phyloP scores from a whole-genome alignment of 2,888 invertebrate genomes.

The Amphipoea lucens region DNA sequence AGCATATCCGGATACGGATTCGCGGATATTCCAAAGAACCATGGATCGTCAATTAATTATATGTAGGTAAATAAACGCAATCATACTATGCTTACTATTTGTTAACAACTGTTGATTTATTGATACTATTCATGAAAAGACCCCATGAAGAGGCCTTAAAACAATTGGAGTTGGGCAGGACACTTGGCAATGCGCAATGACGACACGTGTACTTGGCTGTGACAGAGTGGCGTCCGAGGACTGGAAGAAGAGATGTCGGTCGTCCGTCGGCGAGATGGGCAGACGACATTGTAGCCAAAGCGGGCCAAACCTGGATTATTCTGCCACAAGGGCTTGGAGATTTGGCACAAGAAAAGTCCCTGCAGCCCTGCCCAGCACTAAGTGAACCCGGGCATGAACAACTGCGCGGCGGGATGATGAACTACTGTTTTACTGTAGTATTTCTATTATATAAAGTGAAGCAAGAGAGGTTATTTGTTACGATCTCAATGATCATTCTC shows the following conservation, averaged over 20 bases:
- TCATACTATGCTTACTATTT: slow-evolving; percentile 10
- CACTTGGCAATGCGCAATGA: background rate
- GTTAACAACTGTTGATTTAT: slow-evolving; percentile 9
- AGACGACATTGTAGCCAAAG: background rate
- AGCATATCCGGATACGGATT: slow-evolving; percentile 45
- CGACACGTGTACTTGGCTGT: background rate
- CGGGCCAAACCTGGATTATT: background rate
- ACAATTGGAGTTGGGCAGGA: background rate
- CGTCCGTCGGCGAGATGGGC: background rate
- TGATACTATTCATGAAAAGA: background rate
- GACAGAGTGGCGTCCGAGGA: background rate
- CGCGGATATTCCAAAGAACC: slow-evolving; percentile 51
- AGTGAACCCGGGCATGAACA: background rate
- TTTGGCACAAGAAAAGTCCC: background rate
- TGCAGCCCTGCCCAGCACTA: background rate
- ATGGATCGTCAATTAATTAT: slow-evolving; percentile 20
- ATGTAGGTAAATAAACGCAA: background rate
- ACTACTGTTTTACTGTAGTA: slow-evolving; percentile 20
- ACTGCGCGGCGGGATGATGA: background rate
- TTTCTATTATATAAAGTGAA: slow-evolving; percentile 45
- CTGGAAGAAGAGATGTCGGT: background rate
- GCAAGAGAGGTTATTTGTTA: slow-evolving; percentile 35
- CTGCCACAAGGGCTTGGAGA: background rate
- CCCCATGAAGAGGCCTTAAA: background rate
- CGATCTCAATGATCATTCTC: slow-evolving; percentile 28